Conservation (phyloP, 2,113 vertebrate genomes). For the Mystacornis crossleyi region DNA sequence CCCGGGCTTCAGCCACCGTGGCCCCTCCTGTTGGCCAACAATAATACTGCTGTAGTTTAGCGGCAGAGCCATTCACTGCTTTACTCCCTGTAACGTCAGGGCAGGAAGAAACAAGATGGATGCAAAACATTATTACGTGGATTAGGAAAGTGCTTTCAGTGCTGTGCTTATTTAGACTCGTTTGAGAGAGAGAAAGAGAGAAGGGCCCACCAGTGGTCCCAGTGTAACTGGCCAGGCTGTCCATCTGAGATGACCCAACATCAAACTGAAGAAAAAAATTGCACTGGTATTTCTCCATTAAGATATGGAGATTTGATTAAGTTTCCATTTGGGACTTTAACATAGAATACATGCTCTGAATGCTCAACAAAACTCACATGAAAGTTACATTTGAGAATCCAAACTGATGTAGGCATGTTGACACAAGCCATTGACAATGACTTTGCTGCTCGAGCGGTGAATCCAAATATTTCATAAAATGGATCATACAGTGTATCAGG, state of each 20-base stretch:
- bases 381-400: not conserved
- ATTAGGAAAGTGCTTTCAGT: not conserved
- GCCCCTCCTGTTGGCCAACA: slow-evolving; percentile 98
- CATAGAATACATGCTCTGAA: not conserved
- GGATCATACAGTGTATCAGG: not conserved
- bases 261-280: not conserved
- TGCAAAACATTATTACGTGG: slow-evolving; percentile 79
- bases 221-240: not conserved
- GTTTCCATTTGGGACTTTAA: not conserved
- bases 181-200: not conserved
- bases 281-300: not conserved
- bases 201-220: not conserved
- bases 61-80: slow-evolving; percentile 90
- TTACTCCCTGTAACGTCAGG: slow-evolving; percentile 86
- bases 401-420: not conserved
- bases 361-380: not conserved
- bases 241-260: not conserved
- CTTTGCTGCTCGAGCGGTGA: not conserved
- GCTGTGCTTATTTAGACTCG: not conserved
- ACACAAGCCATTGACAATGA: not conserved
- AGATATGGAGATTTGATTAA: not conserved
- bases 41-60: slow-evolving; percentile 94
- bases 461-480: not conserved
- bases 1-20: slow-evolving; percentile 93
- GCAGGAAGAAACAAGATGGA: slow-evolving; percentile 84